Conservation (phyloP, 2,113 vertebrate genomes). For the Drymodes brunneopygia region DNA sequence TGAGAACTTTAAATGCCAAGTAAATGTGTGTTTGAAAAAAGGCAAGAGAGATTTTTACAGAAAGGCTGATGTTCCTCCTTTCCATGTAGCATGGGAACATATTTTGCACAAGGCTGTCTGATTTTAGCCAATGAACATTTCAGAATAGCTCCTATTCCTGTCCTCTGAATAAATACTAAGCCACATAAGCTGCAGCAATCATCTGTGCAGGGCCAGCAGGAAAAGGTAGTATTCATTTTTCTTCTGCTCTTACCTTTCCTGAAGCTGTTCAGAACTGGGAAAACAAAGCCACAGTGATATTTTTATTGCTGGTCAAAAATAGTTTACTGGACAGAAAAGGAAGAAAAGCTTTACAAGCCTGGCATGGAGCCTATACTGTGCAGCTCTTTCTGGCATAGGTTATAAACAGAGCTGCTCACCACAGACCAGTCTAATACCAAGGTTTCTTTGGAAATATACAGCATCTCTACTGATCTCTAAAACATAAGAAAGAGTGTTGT, state of each 20-base stretch:
- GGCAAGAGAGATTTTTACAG: not conserved
- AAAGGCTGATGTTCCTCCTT: not conserved
- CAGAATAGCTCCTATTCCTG: not conserved
- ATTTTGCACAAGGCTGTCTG: not conserved
- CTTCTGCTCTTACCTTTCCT: not conserved
- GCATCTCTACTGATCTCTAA: not conserved
- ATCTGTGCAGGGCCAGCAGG: not conserved
- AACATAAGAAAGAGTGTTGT: not conserved
- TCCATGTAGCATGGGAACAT: not conserved
- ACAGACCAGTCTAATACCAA: accelerated
- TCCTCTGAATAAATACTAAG: not conserved
- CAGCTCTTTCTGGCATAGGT: not conserved
- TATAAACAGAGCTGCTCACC: not conserved
- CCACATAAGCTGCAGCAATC: not conserved
- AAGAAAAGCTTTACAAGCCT: not conserved
- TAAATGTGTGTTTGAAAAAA: not conserved
- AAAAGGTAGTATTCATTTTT: not conserved
- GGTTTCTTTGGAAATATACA: not conserved
- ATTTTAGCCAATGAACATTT: not conserved
- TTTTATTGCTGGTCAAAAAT: not conserved
- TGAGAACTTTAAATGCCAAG: not conserved
- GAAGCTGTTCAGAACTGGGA: not conserved
- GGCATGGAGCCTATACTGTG: not conserved
- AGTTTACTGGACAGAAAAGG: not conserved
- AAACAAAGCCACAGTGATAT: not conserved